Conservation (phyloP, 2,113 vertebrate genomes). For the Pithys albifrons region DNA sequence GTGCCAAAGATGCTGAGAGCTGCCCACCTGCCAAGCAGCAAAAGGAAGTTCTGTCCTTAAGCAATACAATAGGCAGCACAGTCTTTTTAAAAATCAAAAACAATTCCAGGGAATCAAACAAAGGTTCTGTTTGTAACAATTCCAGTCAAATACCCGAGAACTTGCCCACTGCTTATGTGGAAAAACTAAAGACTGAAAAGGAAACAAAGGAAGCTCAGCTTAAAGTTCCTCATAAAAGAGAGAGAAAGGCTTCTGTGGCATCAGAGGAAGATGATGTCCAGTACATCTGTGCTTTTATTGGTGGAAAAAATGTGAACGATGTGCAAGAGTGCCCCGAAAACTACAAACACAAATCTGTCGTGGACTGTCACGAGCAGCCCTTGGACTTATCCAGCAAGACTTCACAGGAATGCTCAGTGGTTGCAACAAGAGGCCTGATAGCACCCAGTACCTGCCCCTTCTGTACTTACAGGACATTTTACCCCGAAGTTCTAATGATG, state of each 20-base stretch:
- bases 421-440: conserved; percentile 66
- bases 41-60: conserved; percentile 73
- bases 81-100: conserved; percentile 46
- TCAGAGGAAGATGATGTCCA: conserved; percentile 9
- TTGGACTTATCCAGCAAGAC: conserved; percentile 84
- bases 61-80: conserved; percentile 37
- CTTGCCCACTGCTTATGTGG: neutral
- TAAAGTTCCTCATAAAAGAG: neutral
- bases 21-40: conserved; percentile 67
- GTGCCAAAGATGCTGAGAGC: conserved; percentile 78
- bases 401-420: conserved; percentile 66
- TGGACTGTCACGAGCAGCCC: conserved; percentile 74
- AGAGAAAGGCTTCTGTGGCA: neutral
- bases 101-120: conserved; percentile 68
- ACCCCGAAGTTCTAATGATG: conserved; percentile 91
- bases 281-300: conserved; percentile 30
- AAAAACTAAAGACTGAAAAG: conserved; percentile 53
- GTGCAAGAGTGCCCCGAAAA: neutral
- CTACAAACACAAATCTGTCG: neutral
- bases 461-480: conserved; percentile 88
- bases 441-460: conserved; percentile 78
- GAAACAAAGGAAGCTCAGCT: conserved; percentile 27
- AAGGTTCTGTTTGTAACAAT: neutral
- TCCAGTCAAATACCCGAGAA: neutral
- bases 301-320: neutral